A percentile compares a stretch with the other conserved stretches of the same genome.
Conservation (phyloP, 92 coral and sea anemone genomes). For the Blastomussa wellsi region DNA sequence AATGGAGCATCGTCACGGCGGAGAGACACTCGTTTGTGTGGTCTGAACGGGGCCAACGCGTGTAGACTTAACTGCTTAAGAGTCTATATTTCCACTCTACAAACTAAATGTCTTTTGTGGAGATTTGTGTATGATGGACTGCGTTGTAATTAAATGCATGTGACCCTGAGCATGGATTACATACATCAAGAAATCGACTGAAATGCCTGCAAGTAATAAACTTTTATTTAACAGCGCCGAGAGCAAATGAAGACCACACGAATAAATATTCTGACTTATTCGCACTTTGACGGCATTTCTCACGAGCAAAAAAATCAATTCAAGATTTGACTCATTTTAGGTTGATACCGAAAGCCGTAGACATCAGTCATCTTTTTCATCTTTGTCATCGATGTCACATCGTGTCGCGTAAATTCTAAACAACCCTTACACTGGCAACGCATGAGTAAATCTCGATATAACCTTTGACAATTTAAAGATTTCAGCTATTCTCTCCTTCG, state of each 20-base stretch:
- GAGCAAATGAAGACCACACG: not conserved
- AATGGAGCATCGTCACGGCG: not conserved
- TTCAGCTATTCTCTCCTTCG: not conserved
- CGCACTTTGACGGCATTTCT: not conserved
- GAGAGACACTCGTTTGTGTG: conserved; percentile 35
- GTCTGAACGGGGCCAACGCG: conserved; percentile 8
- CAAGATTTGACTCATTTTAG: not conserved
- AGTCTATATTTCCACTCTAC: not conserved
- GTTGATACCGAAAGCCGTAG: not conserved
- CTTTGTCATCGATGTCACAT: conserved; percentile 1
- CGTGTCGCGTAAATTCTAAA: conserved; percentile 4
- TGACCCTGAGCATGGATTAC: not conserved
- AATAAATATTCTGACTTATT: not conserved
- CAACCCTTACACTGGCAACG: not conserved
- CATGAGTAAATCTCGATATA: not conserved
- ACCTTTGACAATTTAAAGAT: conserved; percentile 16
- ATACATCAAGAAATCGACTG: not conserved
- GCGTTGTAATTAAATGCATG: not conserved
- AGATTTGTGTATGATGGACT: not conserved
- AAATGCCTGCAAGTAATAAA: conserved; percentile 17
- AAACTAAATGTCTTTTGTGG: not conserved
- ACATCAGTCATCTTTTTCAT: too few species aligned
- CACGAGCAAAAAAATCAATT: not conserved
- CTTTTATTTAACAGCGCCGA: not conserved
- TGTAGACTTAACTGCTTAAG: not conserved